These are phyloP conservation scores for Drosophila pandora DNA, from an alignment of 1,140 invertebrate species.

Conservation along the genomic window DNA sequence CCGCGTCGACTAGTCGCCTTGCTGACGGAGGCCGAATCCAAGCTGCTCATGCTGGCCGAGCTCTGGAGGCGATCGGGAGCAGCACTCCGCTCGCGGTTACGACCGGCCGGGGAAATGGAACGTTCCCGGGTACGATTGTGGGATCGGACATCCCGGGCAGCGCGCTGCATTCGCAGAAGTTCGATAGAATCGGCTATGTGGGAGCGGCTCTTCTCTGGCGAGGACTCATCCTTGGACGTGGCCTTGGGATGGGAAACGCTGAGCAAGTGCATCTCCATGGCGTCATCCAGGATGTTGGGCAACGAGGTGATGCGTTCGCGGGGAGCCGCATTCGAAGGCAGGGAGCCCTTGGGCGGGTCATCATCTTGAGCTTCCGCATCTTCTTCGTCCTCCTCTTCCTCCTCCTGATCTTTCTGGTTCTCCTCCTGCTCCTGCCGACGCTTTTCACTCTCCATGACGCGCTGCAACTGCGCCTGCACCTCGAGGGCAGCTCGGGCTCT, in stretches of 20 bases:
- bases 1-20: constrained; percentile 69
- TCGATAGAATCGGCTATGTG: constrained; percentile 70
- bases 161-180: constrained; percentile 64
- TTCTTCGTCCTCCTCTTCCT: constrained; percentile 11
- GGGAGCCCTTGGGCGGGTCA: constrained; percentile 8
- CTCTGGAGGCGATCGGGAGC: constrained; percentile 76
- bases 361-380: constrained; percentile 10
- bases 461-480: constrained; percentile 47
- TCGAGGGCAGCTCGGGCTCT: constrained; percentile 52
- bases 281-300: constrained; percentile 53
- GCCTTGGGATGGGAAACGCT: constrained; percentile 20
- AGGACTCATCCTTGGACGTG: constrained; percentile 42
- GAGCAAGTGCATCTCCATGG: constrained; percentile 52
- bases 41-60: constrained; percentile 70
- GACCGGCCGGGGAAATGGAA: constrained; percentile 39
- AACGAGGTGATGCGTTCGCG: constrained; percentile 49
- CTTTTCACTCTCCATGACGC: constrained; percentile 43
- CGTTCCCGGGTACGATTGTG: constrained; percentile 61
- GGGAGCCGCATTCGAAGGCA: constrained; percentile 21
- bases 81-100: constrained; percentile 56
- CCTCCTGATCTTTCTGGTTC: background rate
- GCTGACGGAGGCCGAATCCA: constrained; percentile 60
- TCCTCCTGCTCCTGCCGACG: constrained; percentile 10
- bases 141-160: constrained; percentile 60
- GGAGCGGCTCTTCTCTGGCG: constrained; percentile 46